Evolutionary conservation across 2,113 vertebrate species (phyloP).

Genomic region (Podocnemis expansa): DNA sequence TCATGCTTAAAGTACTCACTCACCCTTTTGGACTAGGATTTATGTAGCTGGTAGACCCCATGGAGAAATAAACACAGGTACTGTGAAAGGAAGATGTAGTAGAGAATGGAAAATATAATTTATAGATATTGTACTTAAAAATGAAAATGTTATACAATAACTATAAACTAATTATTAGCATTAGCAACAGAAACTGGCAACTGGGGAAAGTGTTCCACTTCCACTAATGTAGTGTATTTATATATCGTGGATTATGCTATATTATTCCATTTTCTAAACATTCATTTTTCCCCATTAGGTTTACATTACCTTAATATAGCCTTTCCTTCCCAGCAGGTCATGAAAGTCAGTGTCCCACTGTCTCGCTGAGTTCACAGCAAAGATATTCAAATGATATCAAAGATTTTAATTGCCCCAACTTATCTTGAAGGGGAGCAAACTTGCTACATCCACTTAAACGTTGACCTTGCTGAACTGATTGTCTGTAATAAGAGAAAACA

Average conservation of each 20-base stretch:
- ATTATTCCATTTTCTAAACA: background rate
- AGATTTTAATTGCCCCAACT: background rate
- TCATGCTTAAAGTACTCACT: background rate
- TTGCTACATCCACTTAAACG: background rate
- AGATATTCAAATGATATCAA: background rate
- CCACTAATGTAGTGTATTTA: background rate
- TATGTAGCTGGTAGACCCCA: background rate
- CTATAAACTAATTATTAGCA: background rate
- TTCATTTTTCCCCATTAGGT: background rate
- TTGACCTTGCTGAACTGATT: background rate
- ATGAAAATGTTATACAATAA: background rate
- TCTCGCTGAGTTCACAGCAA: background rate
- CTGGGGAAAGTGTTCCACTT: background rate
- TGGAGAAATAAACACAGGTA: background rate
- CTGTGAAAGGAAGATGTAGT: background rate
- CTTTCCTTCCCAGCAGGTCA: background rate
- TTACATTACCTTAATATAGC: background rate
- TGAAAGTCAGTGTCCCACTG: background rate
- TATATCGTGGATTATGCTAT: background rate
- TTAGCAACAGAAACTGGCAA: background rate
- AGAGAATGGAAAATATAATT: background rate
- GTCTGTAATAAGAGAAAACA: background rate
- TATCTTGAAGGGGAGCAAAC: background rate
- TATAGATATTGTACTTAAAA: background rate
- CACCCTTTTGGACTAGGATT: background rate